Evolutionary conservation across 2,113 vertebrate genomes (phyloP), one percentile per base, ranked within the genome.

Genomic region (Chloropsis hardwickii): DNA sequence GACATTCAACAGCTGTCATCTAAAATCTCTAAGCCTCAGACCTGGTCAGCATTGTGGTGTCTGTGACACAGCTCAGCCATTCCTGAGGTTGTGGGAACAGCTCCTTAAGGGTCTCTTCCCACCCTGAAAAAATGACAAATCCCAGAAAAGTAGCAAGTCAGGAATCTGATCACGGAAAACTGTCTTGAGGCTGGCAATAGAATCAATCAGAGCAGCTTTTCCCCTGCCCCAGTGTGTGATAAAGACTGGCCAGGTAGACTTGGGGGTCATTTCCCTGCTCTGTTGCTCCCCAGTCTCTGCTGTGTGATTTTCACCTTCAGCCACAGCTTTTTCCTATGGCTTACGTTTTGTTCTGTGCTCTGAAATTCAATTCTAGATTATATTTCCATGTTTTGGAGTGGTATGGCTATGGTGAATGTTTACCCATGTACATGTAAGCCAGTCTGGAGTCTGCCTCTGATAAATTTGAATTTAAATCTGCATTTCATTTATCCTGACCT

Each of bases 401-500:
- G 94, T 77, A n/a, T 33, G 71, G 25, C 51, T 51, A 64, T 0
- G 1, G 67, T 86, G 82, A 94, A 64, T 94, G 56, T 87, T 96
- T 92, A 88, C 72, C 7, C 28, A 39, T 39, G 31, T 60, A 86
- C 31, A 12, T 29, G 19, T 67, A 83, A 92, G 76, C 48, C 66
- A 81, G 60, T n/a, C 39, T 77, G 22, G 45, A 90, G 70, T 72
- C 71, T 86, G 57, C 35, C 56, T 80, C 82, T 90, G 85, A 96
- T 92, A 94, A 95, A 92, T 96, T 83, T 92, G 85, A 87, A 73
- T 93, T 77, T 95, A 95, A 94, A 95, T 94, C 85, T 96, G 81
- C 85, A 93, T 96, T 96, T 91, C 93, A 83, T 95, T 94, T 86
- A 88, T 94, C 64, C 82, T 96, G 94, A 96, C 94, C 95, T 97